Evolutionary conservation across 2,113 vertebrate genomes (phyloP).

Genomic region (Pyxicephalus adspersus): DNA sequence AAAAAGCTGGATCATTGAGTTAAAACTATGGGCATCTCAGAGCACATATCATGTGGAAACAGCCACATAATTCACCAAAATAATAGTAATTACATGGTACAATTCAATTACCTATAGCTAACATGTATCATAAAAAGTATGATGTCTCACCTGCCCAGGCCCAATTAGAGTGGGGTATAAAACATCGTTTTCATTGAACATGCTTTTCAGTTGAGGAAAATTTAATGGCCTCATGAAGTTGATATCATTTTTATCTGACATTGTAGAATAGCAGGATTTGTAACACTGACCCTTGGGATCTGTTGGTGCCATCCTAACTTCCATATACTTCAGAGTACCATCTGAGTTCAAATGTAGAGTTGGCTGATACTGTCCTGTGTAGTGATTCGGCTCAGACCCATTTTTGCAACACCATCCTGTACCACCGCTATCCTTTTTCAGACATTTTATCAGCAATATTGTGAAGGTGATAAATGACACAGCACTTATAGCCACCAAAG

Average conservation of each 20-base stretch:
- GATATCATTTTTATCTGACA: constrained; percentile 79
- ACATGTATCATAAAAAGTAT: not conserved
- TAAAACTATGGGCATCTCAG: too few species aligned
- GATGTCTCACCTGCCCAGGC: constrained; percentile 71
- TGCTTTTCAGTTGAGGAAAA: constrained; percentile 67
- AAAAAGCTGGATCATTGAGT: too few species aligned
- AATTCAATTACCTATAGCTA: not conserved
- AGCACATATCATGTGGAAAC: too few species aligned
- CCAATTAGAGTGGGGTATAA: constrained; percentile 61
- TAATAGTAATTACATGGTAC: too few species aligned
- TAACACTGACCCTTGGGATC: constrained; percentile 83
- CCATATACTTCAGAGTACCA: constrained; percentile 89
- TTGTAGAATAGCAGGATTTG: constrained; percentile 81
- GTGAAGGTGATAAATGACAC: constrained; percentile 68
- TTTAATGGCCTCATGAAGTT: constrained; percentile 65
- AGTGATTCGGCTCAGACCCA: constrained; percentile 66
- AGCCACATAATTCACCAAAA: too few species aligned
- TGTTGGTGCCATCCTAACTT: constrained; percentile 84
- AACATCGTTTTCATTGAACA: constrained; percentile 65
- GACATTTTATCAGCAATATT: constrained; percentile 67
- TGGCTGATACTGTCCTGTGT: constrained; percentile 81
- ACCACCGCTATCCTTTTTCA: constrained; percentile 48
- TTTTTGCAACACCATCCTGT: constrained; percentile 70
- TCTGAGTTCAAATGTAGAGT: constrained; percentile 85
- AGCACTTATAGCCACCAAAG: constrained; percentile 68